These are phyloP conservation scores for Keiferia lycopersicella DNA, from an alignment of 2,888 invertebrate genomes.

Conservation along the genomic window DNA sequence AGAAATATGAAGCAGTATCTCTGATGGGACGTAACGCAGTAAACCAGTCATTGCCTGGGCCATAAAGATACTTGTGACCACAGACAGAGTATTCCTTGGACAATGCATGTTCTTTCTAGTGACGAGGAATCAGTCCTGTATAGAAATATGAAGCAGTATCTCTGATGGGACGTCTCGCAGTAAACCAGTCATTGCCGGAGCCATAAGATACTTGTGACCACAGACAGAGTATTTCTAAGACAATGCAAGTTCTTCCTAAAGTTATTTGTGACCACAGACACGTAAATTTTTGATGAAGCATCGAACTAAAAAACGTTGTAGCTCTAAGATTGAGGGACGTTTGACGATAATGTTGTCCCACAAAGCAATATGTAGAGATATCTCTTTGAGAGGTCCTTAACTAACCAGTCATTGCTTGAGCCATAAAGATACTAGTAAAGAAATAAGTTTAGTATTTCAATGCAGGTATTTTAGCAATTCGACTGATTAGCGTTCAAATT, in stretches of 20 bases:
- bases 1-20: constrained; percentile 4
- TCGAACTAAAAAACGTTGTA: too few relatives aligned
- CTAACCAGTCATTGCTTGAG: not conserved
- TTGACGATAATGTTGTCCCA: too few relatives aligned
- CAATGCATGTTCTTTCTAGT: not conserved
- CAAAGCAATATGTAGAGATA: not conserved
- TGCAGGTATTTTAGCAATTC: too few relatives aligned
- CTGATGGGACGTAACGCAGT: not conserved
- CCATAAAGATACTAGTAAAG: not conserved
- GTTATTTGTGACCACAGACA: too few relatives aligned
- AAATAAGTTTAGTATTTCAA: too few relatives aligned
- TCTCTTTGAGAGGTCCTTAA: not conserved
- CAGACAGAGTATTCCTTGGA: not conserved
- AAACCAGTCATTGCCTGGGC: constrained; percentile 1
- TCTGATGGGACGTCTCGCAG: not conserved
- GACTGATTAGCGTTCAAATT: too few relatives aligned
- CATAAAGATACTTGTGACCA: constrained; percentile 8
- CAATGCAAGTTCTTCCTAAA: too few relatives aligned
- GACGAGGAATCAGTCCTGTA: too few relatives aligned
- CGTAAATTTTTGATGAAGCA: too few relatives aligned
- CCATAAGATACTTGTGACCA: constrained; percentile 6
- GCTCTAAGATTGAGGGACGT: too few relatives aligned
- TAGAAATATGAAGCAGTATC: not conserved
- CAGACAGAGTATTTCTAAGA: too few relatives aligned
- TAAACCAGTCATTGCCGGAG: constrained; percentile 4